Base-by-base conservation (phyloP, 1,140 invertebrate species). In the Macrotrachela quadricornifera region DNA sequence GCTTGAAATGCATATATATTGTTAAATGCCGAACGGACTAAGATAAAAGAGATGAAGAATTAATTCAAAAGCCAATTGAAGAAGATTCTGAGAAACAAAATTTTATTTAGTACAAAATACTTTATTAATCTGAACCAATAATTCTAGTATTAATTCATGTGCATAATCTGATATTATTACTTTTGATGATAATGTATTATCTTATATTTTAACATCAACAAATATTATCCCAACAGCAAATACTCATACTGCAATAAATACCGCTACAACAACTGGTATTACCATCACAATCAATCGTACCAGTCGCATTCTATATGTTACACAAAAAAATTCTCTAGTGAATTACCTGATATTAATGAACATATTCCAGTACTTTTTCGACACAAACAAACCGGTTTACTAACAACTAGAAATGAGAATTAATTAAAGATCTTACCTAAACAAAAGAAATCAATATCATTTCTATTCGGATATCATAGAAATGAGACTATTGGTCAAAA, bases 51-150 rank as follows among this genome's bases (percentile, higher is more conserved):
- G 21, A 30, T 30, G 21, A 30, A 30, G 21, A 30, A 30, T 30
- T 30, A 30, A 30, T 30, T 30, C 21, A 30, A 8, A 2, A 30
- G 8, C 21, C 2, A 4, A 30, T 30, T 8, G 21, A 30, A 30
- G 8, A 30, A 30, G 2, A 30, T 30, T 30, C 21, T 8, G 8
- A 2, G 21, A 30, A 30, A 30, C 57, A 63, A 59, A 55, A 54
- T 11, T 54, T 63, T 39, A 62, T 60, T 52, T 56, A 62, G 38
- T 40, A 57, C 21, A 56, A 66, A 63, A 59, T 59, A 44, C 16
- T 62, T 44, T 54, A 57, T 1, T 69, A 70, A n/a, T 52, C 51
- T 10, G 51, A 41, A 13, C 44, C 42, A 30, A 52, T 36, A 16
- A 46, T 37, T 42, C 21, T 52, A 17, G 30, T 42, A 10, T 46